Evolutionary conservation across 2,797 vertebrate genomes (phyloP), one percentile per base, ranked within the genome.

Genomic region (Chiloscyllium punctatum): DNA sequence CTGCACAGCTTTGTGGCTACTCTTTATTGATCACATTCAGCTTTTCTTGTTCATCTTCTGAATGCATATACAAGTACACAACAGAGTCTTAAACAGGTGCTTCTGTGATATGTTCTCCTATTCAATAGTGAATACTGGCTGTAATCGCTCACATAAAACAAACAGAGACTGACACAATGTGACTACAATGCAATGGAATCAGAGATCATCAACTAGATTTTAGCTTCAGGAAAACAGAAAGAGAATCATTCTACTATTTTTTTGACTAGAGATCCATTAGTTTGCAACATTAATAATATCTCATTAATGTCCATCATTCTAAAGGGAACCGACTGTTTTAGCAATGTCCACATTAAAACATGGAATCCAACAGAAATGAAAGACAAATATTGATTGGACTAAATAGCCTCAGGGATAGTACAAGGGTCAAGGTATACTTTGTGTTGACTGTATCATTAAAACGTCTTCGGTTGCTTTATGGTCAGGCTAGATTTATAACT

Each of bases 401-500:
- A 69, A 92, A 37, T 69, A 66, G n/a, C 90, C 62, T 42, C n/a
- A 4, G n/a, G 90, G 62, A 37, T 37, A 23, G 18, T 37, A 53
- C 48, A n/a, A 48, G 74, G 48, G 94, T 95, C 42, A 74, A 30
- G 42, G n/a, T 72, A 74, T 74, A 33, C 16, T 77, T 74, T 95
- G 23, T 95, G 94, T 72, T 95, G 48, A 95, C 42, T 95, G 33
- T 77, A 95, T 53, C 48, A 74, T 74, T 95, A 74, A 30, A 95
- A n/a, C 21, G 71, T 95, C 94, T 77, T 95, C 48, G 18, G 48
- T 33, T 95, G 25, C 42, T 77, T 74, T 77, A 53, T 95, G 33
- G 42, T 53, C 33, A 42, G 13, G 94, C 53, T 48, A 77, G 94
- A 95, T 95, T 95, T 77, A 95, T 95, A 72, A 51, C 71, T 25